Conservation (phyloP, 1,140 invertebrate genomes). For the Drosophila triauraria region DNA sequence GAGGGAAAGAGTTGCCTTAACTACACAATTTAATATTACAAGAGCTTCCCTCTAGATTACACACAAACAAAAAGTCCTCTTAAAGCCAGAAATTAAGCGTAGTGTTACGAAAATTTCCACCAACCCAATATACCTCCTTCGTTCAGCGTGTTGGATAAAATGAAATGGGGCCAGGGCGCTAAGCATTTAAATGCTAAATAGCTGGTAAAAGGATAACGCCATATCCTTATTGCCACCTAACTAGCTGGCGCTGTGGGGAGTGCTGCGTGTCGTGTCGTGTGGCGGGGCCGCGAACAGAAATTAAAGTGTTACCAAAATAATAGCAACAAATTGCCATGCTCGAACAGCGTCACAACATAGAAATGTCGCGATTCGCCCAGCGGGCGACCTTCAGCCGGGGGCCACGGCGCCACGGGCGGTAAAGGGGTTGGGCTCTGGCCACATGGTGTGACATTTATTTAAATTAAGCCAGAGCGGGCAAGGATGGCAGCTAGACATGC, state of each 20-base stretch:
- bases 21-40: not conserved
- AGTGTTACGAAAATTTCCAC: not conserved
- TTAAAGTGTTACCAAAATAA: constrained; percentile 83
- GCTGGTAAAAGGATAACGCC: constrained; percentile 81
- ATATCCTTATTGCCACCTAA: constrained; percentile 75
- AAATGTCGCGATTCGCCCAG: constrained; percentile 73
- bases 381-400: constrained; percentile 50
- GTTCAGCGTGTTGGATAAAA: not conserved
- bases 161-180: constrained; percentile 56
- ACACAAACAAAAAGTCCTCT: not conserved
- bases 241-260: constrained; percentile 57
- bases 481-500: constrained; percentile 72
- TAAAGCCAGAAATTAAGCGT: not conserved
- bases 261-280: constrained; percentile 36
- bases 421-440: constrained; percentile 34
- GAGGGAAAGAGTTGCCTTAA: too few relatives aligned
- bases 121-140: not conserved
- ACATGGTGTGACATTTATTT: constrained; percentile 73
- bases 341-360: constrained; percentile 44
- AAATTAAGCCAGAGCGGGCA: constrained; percentile 62
- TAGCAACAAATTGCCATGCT: constrained; percentile 76
- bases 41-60: too few relatives aligned
- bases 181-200: constrained; percentile 82
- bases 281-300: constrained; percentile 51
- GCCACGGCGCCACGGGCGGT: constrained; percentile 26